Percentiles rank a stretch among this genome's conserved stretches.
Evolutionary conservation across 2,888 invertebrate genomes (phyloP).

Genomic region (Bursaphelenchus okinawaensis): DNA sequence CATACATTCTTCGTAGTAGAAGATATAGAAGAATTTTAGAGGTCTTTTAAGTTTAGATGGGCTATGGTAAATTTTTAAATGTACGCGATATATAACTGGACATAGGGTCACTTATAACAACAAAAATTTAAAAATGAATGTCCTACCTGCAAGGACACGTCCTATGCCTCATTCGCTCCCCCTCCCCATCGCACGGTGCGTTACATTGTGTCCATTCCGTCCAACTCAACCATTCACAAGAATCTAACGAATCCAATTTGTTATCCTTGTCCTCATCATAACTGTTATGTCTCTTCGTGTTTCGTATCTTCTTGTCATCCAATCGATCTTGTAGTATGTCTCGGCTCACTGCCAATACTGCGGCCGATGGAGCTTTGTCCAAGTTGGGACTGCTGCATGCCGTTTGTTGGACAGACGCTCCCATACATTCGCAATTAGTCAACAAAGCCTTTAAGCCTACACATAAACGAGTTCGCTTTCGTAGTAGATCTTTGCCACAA

Average conservation of each 20-base stretch:
- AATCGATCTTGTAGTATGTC: constrained; percentile 17
- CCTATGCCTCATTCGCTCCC: neutral
- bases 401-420: constrained; percentile 14
- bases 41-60: no score
- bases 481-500: constrained; percentile 22
- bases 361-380: constrained; percentile 14
- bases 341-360: constrained; percentile 20
- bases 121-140: neutral
- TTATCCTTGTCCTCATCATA: neutral
- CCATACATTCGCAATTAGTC: constrained; percentile 22
- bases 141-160: constrained; percentile 8
- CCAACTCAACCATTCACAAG: constrained; percentile 8
- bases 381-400: constrained; percentile 8
- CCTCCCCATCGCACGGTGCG: constrained; percentile 11
- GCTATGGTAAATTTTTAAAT: no score
- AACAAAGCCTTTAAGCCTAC: constrained; percentile 24
- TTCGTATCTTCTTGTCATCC: constrained; percentile 2
- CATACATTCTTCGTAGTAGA: no score
- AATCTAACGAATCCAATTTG: neutral
- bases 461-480: constrained; percentile 27
- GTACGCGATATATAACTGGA: no score
- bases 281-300: neutral
- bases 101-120: no score
- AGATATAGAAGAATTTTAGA: no score
- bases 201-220: constrained; percentile 10